phyloP scores from a whole-genome alignment of 2,888 invertebrate genomes.

The Caenorhabditis sp. region DNA sequence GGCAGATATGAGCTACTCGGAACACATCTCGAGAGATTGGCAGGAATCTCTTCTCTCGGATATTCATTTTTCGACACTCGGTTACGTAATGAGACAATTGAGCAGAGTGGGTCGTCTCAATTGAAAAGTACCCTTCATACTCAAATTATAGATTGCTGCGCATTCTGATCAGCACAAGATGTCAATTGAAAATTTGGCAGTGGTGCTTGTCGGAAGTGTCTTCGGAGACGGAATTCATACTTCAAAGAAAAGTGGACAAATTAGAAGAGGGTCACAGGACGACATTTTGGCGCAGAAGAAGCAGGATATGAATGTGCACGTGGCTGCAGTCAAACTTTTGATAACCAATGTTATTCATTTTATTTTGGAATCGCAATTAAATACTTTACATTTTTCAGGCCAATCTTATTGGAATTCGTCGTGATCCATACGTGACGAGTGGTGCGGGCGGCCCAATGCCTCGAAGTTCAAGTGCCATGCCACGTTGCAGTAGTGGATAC shows the following conservation, averaged over 20 bases:
- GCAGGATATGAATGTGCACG: constrained; percentile 48
- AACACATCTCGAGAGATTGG: constrained; percentile 11
- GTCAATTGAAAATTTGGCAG: constrained; percentile 65
- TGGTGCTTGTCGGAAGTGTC: constrained; percentile 66
- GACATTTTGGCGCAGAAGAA: constrained; percentile 52
- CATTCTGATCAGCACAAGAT: constrained; percentile 62
- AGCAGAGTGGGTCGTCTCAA: constrained; percentile 46
- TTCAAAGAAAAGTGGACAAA: constrained; percentile 25
- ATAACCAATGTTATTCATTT: constrained; percentile 50
- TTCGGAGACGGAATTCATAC: constrained; percentile 59
- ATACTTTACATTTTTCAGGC: constrained; percentile 29
- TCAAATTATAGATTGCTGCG: constrained; percentile 52
- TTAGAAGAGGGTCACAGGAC: constrained; percentile 33
- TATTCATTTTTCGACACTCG: constrained; percentile 61
- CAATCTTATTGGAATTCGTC: constrained; percentile 42
- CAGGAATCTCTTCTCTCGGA: constrained; percentile 35
- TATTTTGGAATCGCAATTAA: background rate
- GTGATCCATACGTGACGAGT: constrained; percentile 42
- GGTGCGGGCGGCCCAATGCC: constrained; percentile 26
- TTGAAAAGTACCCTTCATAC: background rate
- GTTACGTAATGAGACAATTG: constrained; percentile 68
- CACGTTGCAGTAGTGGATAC: constrained; percentile 42
- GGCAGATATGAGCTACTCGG: constrained; percentile 37
- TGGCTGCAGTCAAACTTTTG: constrained; percentile 48
- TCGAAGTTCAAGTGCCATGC: constrained; percentile 50